Evolutionary conservation across 2,888 invertebrate species (phyloP), one percentile per base, ranked within the genome.

Genomic region (Limnephilus marmoratus): DNA sequence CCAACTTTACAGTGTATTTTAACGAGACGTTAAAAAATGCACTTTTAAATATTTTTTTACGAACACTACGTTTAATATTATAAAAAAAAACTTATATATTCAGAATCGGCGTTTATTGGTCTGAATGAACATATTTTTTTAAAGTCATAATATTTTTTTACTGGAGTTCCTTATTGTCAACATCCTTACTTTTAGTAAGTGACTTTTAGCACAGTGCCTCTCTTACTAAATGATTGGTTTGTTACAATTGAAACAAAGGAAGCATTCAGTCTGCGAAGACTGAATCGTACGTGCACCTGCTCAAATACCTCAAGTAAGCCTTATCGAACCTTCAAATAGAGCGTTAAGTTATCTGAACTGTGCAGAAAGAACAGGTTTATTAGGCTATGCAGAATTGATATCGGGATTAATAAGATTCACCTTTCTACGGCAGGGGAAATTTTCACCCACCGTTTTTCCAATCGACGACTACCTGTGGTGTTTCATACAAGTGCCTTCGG

Each of bases 231-330:
- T 68, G 3, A 83, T 86, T 86, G 86, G 86, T 45, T 49, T 24
- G 68, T 7, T 0, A 68, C 68, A 80, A 88, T 34, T 37, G 80
- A 89, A 89, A 89, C 80, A 41, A 81, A 89, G 88, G 81, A 89
- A 41, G 80, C 24, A 89, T 34, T 89, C 24, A 89, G 18, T 89
- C 34, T 80, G 82, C 90, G 49, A 90, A 81, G 81, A 49, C 90
- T 90, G 37, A 90, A 90, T 90, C 45, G 90, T 31, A 90, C 90
- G 82, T 53, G 82, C 90, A 90, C 90, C 90, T 90, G 90, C 82
- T 90, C 90, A 90, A 82, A 90, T 90, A 90, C 81, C 82, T 81
- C 81, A 68, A 88, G 9, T 68, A 85, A 85, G 85, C 85, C 24
- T 45, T 4, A 41, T 5, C 85, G 37, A 37, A 45, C 24, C 41